Base-by-base conservation (phyloP, 2,797 vertebrate species). In the Pelochelys cantorii region DNA sequence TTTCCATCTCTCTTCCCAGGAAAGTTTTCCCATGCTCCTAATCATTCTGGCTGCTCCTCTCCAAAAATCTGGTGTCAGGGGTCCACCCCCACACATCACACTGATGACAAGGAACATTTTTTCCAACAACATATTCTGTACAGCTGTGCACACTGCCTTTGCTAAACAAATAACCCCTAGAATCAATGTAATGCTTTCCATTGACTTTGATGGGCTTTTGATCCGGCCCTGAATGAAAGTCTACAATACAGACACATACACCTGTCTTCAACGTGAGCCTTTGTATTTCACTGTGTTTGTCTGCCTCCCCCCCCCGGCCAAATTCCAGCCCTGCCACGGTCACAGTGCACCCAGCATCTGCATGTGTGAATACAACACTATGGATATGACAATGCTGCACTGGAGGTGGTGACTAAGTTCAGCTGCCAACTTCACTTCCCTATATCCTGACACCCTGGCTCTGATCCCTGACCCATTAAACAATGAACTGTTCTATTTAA, bases 11-110 rank as follows among this genome's bases (percentile, higher is more conserved):
- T 56, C n/a, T 29, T 57, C 5, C 1, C 60, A 31, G 65, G 83
- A 37, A 92, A 95, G 83, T 85, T 96, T 96, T 96, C 95, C 94
- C 95, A 97, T 94, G 95, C 91, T 93, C 94, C 92, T 96, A 91
- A 94, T 94, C 92, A 55, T 42, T 90, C 87, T 55, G 3, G 1
- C 85, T 53, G 34, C 89, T 71, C 89, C 91, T 87, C 85, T 91
- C 86, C 54, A 78, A 90, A 95, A 93, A 48, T 3, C 85, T 85
- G 85, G 83, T 95, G 96, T 97, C 95, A 95, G 87, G 88, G 95
- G 95, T 95, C 96, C 96, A 95, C 96, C 96, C 96, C 90, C 95
- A 74, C 90, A 84, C 55, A 86, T 65, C 92, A 86, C 92, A 52
- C 48, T 96, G 86, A 87, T 0, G 14, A 5, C 94, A 89, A 88